These are phyloP conservation scores for Cyrtodaria siliqua DNA, from an alignment of 2,888 invertebrate species.

Conservation along the genomic window DNA sequence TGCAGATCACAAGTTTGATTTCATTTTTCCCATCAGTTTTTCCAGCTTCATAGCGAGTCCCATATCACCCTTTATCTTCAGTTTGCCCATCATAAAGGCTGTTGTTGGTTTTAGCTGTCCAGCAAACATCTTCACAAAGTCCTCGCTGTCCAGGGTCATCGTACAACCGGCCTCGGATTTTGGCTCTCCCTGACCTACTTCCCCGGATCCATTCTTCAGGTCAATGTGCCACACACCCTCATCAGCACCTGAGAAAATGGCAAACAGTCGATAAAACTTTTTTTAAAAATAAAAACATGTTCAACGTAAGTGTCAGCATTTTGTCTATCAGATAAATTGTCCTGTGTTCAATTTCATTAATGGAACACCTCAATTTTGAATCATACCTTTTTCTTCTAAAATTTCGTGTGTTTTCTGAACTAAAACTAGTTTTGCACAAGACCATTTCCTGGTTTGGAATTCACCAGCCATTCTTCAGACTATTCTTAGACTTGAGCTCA, in stretches of 20 bases:
- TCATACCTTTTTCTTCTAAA: too few species aligned
- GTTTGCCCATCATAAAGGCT: conserved; percentile 98
- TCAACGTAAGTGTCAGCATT: too few species aligned
- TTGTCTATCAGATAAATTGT: too few species aligned
- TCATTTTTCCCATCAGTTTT: conserved; percentile 82
- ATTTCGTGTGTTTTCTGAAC: too few species aligned
- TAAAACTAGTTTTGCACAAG: too few species aligned
- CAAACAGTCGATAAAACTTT: too few species aligned
- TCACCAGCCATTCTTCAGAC: too few species aligned
- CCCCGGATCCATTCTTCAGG: conserved; percentile 94
- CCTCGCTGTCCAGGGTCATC: conserved; percentile 91
- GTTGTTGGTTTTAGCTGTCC: conserved; percentile 96
- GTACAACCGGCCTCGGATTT: conserved; percentile 91
- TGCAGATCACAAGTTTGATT: conserved; percentile 52
- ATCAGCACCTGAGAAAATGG: conserved; percentile 89
- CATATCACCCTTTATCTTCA: conserved; percentile 96
- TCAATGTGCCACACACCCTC: conserved; percentile 94
- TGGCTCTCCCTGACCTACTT: conserved; percentile 92
- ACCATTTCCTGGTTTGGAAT: too few species aligned
- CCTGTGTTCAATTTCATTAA: too few species aligned
- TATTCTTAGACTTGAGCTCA: too few species aligned
- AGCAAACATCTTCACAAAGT: conserved; percentile 87
- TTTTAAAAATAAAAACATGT: too few species aligned
- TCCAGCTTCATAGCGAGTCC: conserved; percentile 98
- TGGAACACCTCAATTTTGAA: too few species aligned